Evolutionary conservation across 2,797 vertebrate species (phyloP).

Genomic region (Antrozous pallidus): DNA sequence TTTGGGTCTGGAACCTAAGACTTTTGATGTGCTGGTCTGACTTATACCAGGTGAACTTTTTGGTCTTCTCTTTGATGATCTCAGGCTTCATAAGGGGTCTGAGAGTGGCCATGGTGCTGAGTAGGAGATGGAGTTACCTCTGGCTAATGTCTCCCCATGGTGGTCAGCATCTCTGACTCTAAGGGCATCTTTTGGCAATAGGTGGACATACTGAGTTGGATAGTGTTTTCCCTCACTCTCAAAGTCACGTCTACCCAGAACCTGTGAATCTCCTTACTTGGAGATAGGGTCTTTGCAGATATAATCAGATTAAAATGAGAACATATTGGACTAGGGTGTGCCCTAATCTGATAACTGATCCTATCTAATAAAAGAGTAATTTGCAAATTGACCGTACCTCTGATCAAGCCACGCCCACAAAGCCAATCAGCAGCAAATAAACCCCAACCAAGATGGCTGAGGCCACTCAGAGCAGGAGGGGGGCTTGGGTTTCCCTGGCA

Average conservation of each 20-base stretch:
- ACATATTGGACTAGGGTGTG: neutral
- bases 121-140: neutral
- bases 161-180: neutral
- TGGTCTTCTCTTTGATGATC: neutral
- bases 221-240: neutral
- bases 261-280: neutral
- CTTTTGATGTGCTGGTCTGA: neutral
- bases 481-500: no score
- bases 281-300: neutral
- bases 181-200: neutral
- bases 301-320: neutral
- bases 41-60: neutral
- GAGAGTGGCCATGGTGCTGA: neutral
- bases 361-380: no score
- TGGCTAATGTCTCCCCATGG: neutral
- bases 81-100: neutral
- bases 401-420: no score
- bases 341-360: neutral
- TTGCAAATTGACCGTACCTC: no score
- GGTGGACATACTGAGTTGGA: neutral
- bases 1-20: neutral
- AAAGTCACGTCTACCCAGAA: neutral
- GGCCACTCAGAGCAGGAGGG: no score
- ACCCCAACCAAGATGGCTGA: no score
- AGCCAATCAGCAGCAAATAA: no score